Evolutionary conservation across 1,140 invertebrate genomes (phyloP).

Genomic region (Drosophila athabasca): DNA sequence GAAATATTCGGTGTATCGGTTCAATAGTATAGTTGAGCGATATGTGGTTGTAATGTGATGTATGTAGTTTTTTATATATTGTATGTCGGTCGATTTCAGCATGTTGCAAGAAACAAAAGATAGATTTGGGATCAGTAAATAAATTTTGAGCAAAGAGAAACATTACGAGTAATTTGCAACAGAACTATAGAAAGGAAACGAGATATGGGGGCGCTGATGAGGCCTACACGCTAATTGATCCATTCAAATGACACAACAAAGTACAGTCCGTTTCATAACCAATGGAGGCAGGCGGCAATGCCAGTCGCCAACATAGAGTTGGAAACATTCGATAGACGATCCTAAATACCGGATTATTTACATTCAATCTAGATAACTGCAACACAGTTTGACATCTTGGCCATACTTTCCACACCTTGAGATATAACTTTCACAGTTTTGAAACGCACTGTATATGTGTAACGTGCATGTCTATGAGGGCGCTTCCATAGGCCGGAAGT

Average conservation of each 20-base stretch:
- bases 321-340: neutral
- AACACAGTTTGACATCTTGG: neutral
- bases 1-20: conserved; percentile 52
- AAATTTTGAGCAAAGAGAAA: conserved; percentile 18
- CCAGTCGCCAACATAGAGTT: no score
- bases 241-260: conserved; percentile 8
- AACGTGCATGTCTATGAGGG: conserved; percentile 41
- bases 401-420: neutral
- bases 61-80: conserved; percentile 24
- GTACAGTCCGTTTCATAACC: conserved; percentile 30
- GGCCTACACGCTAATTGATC: conserved; percentile 26
- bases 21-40: conserved; percentile 38
- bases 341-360: neutral
- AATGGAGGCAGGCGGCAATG: neutral
- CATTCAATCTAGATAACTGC: no score
- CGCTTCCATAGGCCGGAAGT: conserved; percentile 16
- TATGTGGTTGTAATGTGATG: conserved; percentile 34
- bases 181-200: conserved; percentile 25
- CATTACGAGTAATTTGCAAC: conserved; percentile 42
- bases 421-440: neutral
- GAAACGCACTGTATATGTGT: conserved; percentile 26
- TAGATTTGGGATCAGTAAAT: conserved; percentile 69
- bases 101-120: conserved; percentile 62
- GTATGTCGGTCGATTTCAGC: conserved; percentile 29
- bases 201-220: conserved; percentile 2